Evolutionary conservation across 2,888 invertebrate species (phyloP), one percentile per base, ranked within the genome.

Genomic region (Calameuta idolon): DNA sequence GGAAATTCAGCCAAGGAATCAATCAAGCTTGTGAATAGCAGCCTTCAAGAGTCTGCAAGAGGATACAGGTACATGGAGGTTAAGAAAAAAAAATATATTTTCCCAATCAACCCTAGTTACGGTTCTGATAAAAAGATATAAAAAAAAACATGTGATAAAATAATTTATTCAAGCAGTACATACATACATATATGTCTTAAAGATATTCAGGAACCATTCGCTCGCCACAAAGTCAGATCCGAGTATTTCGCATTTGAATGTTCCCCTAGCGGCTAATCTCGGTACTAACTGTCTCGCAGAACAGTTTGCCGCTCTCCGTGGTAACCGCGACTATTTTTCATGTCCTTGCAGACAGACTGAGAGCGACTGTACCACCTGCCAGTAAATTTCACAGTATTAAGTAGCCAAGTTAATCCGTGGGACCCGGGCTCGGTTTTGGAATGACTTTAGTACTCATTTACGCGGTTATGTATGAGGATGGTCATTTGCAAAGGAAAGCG

Each of bases 401-500:
- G 12, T 71, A 31, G 71, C 71, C 15, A 71, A 31, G 71, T 33
- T 33, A 31, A 31, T 71, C 71, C 71, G 71, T 71, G 31, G 31
- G 31, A 71, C 71, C 71, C 3, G 71, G 0, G 71, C 12, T 33
- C 23, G 55, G 55, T 55, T 55, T 55, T 31, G 33, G 71, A 31
- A 71, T 15, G 33, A 33, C 71, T 71, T 71, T 71, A 71, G 11
- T 71, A 71, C 71, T 71, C 71, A 71, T 71, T 71, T 71, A 3
- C 31, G 31, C 23, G 71, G 71, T 71, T 71, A 71, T 71, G 71
- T 33, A 33, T 31, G 33, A 12, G 71, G 12, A 1, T 15, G 71
- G 71, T 71, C 71, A 33, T 71, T 71, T 71, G 71, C 71, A 71
- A 33, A 71, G 71, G 71, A 71, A 33, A 71, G 33, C 71, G 31